A percentile compares a stretch with the other conserved stretches of the same genome.
These are phyloP conservation scores for Serrognathus titanus DNA, from an alignment of 2,888 invertebrate species.

Conservation along the genomic window DNA sequence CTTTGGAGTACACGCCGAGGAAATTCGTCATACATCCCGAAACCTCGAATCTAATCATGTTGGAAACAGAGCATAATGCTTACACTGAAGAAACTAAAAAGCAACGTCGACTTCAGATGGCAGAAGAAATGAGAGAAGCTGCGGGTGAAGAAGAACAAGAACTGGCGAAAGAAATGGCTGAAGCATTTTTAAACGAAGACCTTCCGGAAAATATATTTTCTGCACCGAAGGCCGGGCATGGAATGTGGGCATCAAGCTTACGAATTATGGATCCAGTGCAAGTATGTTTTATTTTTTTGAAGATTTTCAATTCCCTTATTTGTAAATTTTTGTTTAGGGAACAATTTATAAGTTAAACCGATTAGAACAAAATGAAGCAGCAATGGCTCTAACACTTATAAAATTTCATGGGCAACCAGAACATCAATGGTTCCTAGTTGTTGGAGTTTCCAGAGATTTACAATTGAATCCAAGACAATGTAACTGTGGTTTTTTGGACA, in stretches of 20 bases:
- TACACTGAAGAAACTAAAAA: conserved; percentile 97
- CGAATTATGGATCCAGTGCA: conserved; percentile 82
- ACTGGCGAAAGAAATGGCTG: conserved; percentile 95
- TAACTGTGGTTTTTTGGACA: conserved; percentile 79
- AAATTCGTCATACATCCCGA: conserved; percentile 92
- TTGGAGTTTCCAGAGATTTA: conserved; percentile 89
- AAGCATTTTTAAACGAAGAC: conserved; percentile 92
- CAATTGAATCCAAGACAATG: conserved; percentile 84
- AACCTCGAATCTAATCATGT: conserved; percentile 81
- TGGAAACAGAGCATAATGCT: conserved; percentile 98
- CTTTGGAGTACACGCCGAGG: conserved; percentile 92
- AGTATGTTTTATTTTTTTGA: conserved; percentile 18
- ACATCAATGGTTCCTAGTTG: conserved; percentile 60
- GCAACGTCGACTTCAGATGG: conserved; percentile 90
- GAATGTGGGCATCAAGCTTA: conserved; percentile 94
- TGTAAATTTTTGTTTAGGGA: conserved; percentile 47
- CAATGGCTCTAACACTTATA: conserved; percentile 76
- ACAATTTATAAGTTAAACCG: conserved; percentile 73
- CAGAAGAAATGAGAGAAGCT: conserved; percentile 96
- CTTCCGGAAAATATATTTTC: conserved; percentile 92
- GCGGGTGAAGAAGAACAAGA: conserved; percentile 95
- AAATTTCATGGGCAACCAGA: conserved; percentile 48
- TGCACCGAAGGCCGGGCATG: conserved; percentile 91
- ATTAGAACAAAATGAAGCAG: conserved; percentile 95
- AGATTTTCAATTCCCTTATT: not conserved